These are phyloP conservation scores for Ictalurus punctatus DNA, from an alignment of 2,113 vertebrate species.

Conservation along the genomic window DNA sequence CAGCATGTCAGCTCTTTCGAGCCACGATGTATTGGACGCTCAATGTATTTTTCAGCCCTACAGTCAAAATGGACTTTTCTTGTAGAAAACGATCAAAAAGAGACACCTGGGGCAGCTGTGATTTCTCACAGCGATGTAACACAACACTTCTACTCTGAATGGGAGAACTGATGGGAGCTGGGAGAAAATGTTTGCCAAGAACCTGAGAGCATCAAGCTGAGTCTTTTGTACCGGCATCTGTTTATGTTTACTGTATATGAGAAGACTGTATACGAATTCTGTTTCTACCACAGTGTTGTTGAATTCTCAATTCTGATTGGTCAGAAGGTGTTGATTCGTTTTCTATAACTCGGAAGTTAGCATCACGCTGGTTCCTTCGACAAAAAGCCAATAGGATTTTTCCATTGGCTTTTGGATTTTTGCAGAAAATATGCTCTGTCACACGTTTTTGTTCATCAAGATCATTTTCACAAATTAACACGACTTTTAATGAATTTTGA, in stretches of 20 bases:
- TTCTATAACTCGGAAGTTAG: not conserved
- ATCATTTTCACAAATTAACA: no score
- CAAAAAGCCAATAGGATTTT: no score
- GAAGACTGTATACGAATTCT: not conserved
- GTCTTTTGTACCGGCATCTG: not conserved
- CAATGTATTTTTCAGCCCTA: conserved; percentile 56
- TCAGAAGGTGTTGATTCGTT: not conserved
- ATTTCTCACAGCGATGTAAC: conserved; percentile 34
- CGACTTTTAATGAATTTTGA: no score
- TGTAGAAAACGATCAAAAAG: conserved; percentile 59
- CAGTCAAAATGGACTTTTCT: conserved; percentile 73
- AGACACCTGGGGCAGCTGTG: conserved; percentile 22
- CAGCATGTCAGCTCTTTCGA: conserved; percentile 51
- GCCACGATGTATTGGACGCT: conserved; percentile 39
- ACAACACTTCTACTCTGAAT: not conserved
- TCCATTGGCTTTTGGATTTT: no score
- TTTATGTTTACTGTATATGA: not conserved
- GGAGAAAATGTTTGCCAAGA: conserved; percentile 13
- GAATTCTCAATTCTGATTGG: not conserved
- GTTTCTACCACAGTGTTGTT: not conserved
- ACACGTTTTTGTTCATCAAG: no score
- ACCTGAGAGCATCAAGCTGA: not conserved
- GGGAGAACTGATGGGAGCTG: not conserved
- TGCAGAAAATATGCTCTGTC: no score
- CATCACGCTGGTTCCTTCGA: no score